A percentile compares a stretch with the other conserved stretches of the same genome.
phyloP scores from a whole-genome alignment of 2,888 invertebrate species.

The Mythimna loreyi region DNA sequence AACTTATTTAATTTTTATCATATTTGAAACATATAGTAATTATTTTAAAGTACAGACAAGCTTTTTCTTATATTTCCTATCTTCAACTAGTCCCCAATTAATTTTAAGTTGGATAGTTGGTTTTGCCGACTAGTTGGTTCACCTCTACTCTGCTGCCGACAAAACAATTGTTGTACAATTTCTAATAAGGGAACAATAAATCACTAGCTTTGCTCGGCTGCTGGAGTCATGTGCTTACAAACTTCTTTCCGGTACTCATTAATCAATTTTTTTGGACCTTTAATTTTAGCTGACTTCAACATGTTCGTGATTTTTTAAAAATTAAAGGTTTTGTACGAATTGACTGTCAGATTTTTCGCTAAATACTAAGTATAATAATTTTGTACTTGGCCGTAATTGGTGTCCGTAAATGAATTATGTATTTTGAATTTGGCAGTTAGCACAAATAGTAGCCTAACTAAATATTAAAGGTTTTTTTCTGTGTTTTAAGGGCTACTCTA shows the following conservation, averaged over 20 bases:
- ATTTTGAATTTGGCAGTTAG: too few species aligned
- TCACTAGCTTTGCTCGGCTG: conserved; percentile 45
- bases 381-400: too few species aligned
- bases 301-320: conserved; percentile 31
- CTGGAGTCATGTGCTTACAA: conserved; percentile 51
- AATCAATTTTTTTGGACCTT: conserved; percentile 50
- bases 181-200: conserved; percentile 53
- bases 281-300: conserved; percentile 32
- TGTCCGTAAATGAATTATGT: not conserved
- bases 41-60: too few species aligned
- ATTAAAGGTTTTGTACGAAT: conserved; percentile 2
- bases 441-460: too few species aligned
- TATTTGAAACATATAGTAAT: not conserved
- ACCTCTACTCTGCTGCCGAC: conserved; percentile 10
- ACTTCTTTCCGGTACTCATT: conserved; percentile 53
- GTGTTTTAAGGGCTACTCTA: too few species aligned
- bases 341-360: not conserved
- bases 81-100: not conserved
- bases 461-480: too few species aligned
- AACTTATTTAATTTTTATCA: not conserved
- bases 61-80: too few species aligned
- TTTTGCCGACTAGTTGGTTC: not conserved
- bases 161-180: conserved; percentile 53
- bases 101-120: not conserved
- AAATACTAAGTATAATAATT: not conserved